Evolutionary conservation across 1,140 invertebrate species (phyloP), one percentile per base, ranked within the genome.

Genomic region (Chrysopa pallens): DNA sequence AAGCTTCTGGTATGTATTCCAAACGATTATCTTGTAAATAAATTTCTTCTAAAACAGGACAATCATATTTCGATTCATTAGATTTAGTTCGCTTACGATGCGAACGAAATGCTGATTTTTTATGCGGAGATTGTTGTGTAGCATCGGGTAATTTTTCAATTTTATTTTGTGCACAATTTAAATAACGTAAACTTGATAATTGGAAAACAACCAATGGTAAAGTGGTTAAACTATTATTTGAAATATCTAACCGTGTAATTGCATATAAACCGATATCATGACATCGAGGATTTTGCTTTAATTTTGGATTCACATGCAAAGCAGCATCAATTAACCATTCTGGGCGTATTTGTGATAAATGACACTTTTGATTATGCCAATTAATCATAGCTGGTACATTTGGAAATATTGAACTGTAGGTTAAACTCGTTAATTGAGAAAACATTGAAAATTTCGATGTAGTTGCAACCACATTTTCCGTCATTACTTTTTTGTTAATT

Each of bases 171-270:
- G 86, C 81, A 11, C 84, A 66, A 64, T 91, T 92, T 8, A 97
- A 61, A 51, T 84, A 81, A 50, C 76, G 80, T 39, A 68, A 60
- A 52, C 84, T 90, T 33, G 75, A 72, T 43, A 97, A 66, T 50
- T 84, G 74, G 57, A 96, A 92, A 15, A 97, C 66, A 42, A 78
- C 73, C 9, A 76, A 57, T 0, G 94, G 94, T 44, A 98, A 59
- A 11, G 73, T 66, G 0, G 74, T 76, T 6, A 98, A 69, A 37
- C 78, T 75, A 63, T 98, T 98, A 50, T 83, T 80, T 3, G 93
- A 95, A 9, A 98, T 72, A 61, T 98, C 94, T 6, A 98, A 66
- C 35, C 91, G 72, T 0, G 94, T 98, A 14, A 98, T 84, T 0
- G 91, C 88, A 49, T 81, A 82, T 1, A 96, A 61, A 0, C 84